phyloP scores from a whole-genome alignment of 2,888 invertebrate genomes.

The Troilus luridus region DNA sequence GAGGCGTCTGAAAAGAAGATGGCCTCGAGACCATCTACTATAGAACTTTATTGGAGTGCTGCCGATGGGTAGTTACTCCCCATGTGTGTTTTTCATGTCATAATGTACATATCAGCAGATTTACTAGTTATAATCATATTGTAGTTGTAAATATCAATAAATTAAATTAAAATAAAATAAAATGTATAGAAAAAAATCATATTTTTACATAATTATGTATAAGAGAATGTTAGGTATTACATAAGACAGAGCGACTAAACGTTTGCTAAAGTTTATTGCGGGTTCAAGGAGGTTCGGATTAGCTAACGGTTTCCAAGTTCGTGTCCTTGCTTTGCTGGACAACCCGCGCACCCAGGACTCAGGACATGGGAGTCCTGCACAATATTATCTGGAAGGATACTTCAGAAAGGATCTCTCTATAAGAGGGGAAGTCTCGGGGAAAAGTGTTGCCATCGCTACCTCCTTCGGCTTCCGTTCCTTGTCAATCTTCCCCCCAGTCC shows the following conservation, averaged over 20 bases:
- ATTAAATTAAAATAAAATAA: too few species aligned
- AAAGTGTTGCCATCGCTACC: neutral
- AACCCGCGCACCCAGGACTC: neutral
- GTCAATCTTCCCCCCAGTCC: neutral
- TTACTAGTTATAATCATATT: too few species aligned
- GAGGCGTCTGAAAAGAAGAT: too few species aligned
- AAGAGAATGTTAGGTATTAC: neutral
- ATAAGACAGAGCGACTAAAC: neutral
- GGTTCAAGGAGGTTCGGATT: neutral
- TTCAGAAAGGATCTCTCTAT: neutral
- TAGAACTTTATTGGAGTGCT: too few species aligned
- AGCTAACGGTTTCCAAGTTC: slow-evolving; percentile 10
- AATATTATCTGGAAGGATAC: neutral
- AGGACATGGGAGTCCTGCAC: neutral
- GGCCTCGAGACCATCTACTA: too few species aligned
- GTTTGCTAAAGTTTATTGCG: neutral
- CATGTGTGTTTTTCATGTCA: too few species aligned
- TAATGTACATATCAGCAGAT: too few species aligned
- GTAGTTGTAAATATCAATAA: too few species aligned
- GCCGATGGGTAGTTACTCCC: too few species aligned
- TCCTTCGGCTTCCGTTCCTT: neutral
- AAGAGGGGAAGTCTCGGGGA: neutral
- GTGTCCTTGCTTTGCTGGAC: neutral
- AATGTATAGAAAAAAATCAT: too few species aligned
- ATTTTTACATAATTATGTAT: too few species aligned